Conservation (phyloP, 2,797 vertebrate species). For the Macroramphosus scolopax region DNA sequence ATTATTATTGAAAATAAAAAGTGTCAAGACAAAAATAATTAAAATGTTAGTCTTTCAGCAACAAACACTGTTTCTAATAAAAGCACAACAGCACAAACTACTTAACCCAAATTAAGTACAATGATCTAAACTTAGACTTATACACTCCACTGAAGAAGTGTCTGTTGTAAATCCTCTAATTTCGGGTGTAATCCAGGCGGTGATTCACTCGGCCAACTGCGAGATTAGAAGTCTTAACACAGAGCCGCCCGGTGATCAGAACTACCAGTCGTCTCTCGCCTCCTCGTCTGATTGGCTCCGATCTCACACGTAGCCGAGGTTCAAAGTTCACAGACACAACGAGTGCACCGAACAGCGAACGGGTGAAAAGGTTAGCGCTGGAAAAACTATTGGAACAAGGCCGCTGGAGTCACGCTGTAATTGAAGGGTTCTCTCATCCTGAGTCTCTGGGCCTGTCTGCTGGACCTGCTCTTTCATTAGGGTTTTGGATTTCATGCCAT, state of each 20-base stretch:
- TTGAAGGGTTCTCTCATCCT: conserved; percentile 56
- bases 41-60: no score
- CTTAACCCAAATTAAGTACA: no score
- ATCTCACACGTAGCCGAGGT: conserved; percentile 7
- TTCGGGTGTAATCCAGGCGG: conserved; percentile 43
- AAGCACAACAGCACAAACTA: no score
- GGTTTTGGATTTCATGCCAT: conserved; percentile 69
- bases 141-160: conserved; percentile 16
- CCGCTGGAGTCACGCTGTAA: conserved; percentile 41
- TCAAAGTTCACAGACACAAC: conserved; percentile 36
- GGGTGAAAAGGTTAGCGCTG: conserved; percentile 45
- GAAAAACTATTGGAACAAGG: conserved; percentile 23
- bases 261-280: conserved; percentile 15
- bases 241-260: conserved; percentile 17
- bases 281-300: conserved; percentile 13
- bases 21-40: no score
- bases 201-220: conserved; percentile 46
- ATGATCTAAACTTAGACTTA: conserved; percentile 17
- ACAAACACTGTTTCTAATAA: no score
- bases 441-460: conserved; percentile 43
- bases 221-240: conserved; percentile 46
- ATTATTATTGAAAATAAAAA: no score
- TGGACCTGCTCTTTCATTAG: conserved; percentile 66
- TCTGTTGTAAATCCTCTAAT: conserved; percentile 51
- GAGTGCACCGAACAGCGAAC: conserved; percentile 29